phyloP scores from a whole-genome alignment of 2,888 invertebrate species.

The Spisula subtruncata region DNA sequence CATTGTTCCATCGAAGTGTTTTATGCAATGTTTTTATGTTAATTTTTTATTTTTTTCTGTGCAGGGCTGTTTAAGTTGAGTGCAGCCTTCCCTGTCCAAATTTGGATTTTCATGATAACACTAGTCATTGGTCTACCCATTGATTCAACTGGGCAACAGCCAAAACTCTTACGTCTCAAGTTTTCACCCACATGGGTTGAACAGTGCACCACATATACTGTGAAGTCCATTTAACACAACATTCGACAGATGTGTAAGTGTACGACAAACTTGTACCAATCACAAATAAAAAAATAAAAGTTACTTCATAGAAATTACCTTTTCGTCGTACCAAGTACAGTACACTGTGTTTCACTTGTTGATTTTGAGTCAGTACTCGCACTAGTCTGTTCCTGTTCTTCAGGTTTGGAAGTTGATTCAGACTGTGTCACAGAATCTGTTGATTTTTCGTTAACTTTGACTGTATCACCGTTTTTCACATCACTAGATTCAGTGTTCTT shows the following conservation, averaged over 20 bases:
- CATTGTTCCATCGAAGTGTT: no score
- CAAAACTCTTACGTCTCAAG: no score
- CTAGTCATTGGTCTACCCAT: no score
- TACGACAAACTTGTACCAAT: background rate
- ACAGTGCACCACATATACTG: background rate
- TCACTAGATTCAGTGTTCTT: constrained; percentile 32
- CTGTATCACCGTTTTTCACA: background rate
- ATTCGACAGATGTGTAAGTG: background rate
- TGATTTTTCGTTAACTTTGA: background rate
- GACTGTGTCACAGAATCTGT: background rate
- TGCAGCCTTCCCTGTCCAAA: no score
- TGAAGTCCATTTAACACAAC: background rate
- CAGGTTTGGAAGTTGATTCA: constrained; percentile 23
- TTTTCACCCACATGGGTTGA: background rate
- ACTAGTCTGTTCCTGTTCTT: background rate
- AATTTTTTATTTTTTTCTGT: no score
- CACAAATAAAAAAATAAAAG: no score
- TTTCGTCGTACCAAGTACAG: constrained; percentile 29
- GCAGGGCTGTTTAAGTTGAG: no score
- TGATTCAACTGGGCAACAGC: no score
- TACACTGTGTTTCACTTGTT: constrained; percentile 16
- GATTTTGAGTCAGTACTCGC: background rate
- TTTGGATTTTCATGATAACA: no score
- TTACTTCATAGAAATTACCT: constrained; percentile 32
- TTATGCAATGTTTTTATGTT: no score